Conservation (phyloP, 1,140 invertebrate genomes). For the Drosophila arizonae region DNA sequence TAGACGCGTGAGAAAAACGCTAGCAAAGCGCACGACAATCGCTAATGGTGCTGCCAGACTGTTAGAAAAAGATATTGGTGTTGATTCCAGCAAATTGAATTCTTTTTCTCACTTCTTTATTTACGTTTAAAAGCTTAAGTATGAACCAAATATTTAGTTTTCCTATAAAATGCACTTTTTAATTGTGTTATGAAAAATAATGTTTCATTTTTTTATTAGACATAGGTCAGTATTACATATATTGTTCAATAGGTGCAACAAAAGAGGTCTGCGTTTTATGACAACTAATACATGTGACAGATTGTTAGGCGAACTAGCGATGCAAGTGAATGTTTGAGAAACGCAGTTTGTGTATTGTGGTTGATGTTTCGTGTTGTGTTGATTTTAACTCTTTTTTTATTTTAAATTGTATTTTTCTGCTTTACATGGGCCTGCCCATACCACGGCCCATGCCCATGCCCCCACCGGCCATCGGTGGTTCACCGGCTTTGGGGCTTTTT, state of each 20-base stretch:
- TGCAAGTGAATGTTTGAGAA: slow-evolving; percentile 53
- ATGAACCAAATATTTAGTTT: not conserved
- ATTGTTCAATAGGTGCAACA: slow-evolving; percentile 44
- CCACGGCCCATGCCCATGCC: slow-evolving; percentile 85
- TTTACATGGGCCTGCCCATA: slow-evolving; percentile 87
- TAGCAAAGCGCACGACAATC: slow-evolving; percentile 40
- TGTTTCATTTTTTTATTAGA: slow-evolving; percentile 58
- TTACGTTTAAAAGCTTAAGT: not conserved
- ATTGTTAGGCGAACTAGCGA: slow-evolving; percentile 65
- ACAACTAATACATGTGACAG: slow-evolving; percentile 68
- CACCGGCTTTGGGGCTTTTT: slow-evolving; percentile 91
- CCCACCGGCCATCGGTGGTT: slow-evolving; percentile 84
- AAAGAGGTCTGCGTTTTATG: slow-evolving; percentile 41
- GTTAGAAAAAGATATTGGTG: slow-evolving; percentile 19
- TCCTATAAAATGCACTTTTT: not conserved
- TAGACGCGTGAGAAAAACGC: slow-evolving; percentile 36
- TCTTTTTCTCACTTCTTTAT: not conserved
- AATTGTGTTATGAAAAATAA: slow-evolving; percentile 63
- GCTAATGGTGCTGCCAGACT: slow-evolving; percentile 29
- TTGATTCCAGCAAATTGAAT: no score
- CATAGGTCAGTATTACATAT: slow-evolving; percentile 65
- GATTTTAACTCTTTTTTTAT: slow-evolving; percentile 29
- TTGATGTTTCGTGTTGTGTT: slow-evolving; percentile 49
- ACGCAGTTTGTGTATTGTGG: slow-evolving; percentile 29
- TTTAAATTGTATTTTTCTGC: slow-evolving; percentile 28